These are phyloP conservation scores for Cheilosia variabilis DNA, from an alignment of 2,888 invertebrate genomes.

Conservation along the genomic window DNA sequence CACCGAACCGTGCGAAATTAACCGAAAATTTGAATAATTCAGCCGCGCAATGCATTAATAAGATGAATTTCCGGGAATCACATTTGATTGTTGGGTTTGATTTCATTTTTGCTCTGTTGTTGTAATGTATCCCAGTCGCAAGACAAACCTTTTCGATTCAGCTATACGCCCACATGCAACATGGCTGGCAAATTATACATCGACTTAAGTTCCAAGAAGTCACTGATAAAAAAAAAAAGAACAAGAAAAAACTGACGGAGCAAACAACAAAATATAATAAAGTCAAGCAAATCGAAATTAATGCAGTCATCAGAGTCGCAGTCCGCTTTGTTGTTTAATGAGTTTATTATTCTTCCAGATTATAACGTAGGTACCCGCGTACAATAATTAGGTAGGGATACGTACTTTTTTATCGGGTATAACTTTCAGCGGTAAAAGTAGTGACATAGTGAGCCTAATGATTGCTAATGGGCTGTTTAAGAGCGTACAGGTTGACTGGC, in stretches of 20 bases:
- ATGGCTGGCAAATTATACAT: constrained; percentile 63
- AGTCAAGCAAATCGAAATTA: constrained; percentile 67
- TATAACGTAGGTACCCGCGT: too few species aligned
- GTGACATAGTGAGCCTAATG: constrained; percentile 29
- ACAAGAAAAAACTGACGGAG: constrained; percentile 13
- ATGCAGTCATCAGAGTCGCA: constrained; percentile 65
- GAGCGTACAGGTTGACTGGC: constrained; percentile 42
- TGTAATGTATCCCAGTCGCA: constrained; percentile 21
- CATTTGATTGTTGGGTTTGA: constrained; percentile 65
- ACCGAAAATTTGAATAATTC: constrained; percentile 72
- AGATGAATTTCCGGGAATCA: constrained; percentile 65
- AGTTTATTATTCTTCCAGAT: constrained; percentile 57
- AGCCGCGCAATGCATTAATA: constrained; percentile 65
- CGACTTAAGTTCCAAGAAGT: constrained; percentile 61
- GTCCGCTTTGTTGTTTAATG: constrained; percentile 63
- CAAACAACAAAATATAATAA: constrained; percentile 35
- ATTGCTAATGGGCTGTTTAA: constrained; percentile 55
- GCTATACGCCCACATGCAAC: constrained; percentile 61
- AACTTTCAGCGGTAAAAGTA: constrained; percentile 21
- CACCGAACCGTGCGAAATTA: constrained; percentile 72
- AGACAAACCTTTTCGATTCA: constrained; percentile 37
- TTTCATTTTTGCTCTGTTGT: constrained; percentile 38
- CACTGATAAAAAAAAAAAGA: constrained; percentile 32
- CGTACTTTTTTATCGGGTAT: neutral
- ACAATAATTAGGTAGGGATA: neutral